Evolutionary conservation across 2,113 vertebrate species (phyloP).

Genomic region (Archilochus colubris): DNA sequence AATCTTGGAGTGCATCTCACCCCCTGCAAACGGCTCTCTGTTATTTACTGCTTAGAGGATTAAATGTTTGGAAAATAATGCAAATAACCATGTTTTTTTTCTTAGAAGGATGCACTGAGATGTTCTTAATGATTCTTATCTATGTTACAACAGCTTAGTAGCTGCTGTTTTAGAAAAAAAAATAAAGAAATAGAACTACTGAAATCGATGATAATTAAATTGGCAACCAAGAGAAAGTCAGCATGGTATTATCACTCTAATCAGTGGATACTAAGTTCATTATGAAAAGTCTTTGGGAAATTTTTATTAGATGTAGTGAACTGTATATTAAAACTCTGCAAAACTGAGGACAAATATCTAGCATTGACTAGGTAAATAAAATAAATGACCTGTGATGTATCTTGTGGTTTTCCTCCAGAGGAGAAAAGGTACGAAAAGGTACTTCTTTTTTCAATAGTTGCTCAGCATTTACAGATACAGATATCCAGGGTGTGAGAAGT

Average conservation of each 20-base stretch:
- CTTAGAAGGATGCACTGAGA: neutral
- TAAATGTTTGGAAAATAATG: neutral
- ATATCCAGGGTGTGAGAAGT: neutral
- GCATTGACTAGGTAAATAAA: neutral
- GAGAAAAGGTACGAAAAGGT: neutral
- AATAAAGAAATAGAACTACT: neutral
- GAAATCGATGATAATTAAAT: neutral
- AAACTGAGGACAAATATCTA: neutral
- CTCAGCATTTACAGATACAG: neutral
- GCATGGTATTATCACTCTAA: neutral
- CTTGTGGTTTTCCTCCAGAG: neutral
- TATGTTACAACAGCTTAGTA: neutral
- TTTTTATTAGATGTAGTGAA: neutral
- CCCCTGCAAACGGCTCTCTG: accelerated
- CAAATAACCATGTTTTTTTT: neutral
- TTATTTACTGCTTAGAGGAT: neutral
- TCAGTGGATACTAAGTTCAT: neutral
- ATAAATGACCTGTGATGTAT: neutral
- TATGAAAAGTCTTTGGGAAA: neutral
- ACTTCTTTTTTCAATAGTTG: neutral
- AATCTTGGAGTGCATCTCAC: neutral
- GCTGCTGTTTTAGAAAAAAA: neutral
- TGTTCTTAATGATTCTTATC: neutral
- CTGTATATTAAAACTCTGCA: neutral
- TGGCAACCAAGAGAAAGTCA: neutral